Conservation (phyloP, 2,113 vertebrate genomes). For the Dasyurus viverrinus region DNA sequence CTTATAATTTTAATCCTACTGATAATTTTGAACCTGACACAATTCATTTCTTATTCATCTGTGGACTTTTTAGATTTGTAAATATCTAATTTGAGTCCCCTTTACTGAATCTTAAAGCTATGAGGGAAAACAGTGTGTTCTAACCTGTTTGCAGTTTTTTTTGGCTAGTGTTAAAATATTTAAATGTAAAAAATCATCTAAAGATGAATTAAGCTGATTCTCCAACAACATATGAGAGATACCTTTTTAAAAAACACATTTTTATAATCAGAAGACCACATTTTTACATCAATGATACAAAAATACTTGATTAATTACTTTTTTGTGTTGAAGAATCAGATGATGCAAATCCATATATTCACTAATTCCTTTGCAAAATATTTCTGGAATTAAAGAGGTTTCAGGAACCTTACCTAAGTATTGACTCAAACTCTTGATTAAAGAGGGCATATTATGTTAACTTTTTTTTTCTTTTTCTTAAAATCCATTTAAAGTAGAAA, state of each 20-base stretch:
- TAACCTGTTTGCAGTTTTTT: slow-evolving; percentile 56
- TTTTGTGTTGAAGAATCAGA: neutral
- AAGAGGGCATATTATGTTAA: slow-evolving; percentile 1
- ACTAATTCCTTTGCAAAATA: slow-evolving; percentile 43
- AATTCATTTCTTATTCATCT: slow-evolving; percentile 63
- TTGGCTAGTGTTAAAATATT: slow-evolving; percentile 61
- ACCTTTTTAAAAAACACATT: slow-evolving; percentile 35
- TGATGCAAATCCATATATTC: slow-evolving; percentile 42
- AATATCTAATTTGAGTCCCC: slow-evolving; percentile 52
- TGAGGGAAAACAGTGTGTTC: slow-evolving; percentile 68
- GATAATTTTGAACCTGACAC: slow-evolving; percentile 76
- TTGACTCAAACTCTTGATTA: slow-evolving; percentile 27
- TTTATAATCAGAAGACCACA: slow-evolving; percentile 26
- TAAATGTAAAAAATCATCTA: slow-evolving; percentile 42
- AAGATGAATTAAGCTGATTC: slow-evolving; percentile 48
- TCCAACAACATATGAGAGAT: neutral
- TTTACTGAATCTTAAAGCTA: slow-evolving; percentile 74
- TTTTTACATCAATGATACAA: slow-evolving; percentile 56
- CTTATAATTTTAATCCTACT: slow-evolving; percentile 67
- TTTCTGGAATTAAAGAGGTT: slow-evolving; percentile 47
- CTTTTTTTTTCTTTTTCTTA: slow-evolving; percentile 14
- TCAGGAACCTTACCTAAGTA: slow-evolving; percentile 13
- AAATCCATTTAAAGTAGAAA: slow-evolving; percentile 23
- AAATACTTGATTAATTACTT: slow-evolving; percentile 63
- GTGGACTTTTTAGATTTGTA: slow-evolving; percentile 69